Evolutionary conservation across 1,140 invertebrate genomes (phyloP).

Genomic region (Hermatobates lingyangjiaoensis): DNA sequence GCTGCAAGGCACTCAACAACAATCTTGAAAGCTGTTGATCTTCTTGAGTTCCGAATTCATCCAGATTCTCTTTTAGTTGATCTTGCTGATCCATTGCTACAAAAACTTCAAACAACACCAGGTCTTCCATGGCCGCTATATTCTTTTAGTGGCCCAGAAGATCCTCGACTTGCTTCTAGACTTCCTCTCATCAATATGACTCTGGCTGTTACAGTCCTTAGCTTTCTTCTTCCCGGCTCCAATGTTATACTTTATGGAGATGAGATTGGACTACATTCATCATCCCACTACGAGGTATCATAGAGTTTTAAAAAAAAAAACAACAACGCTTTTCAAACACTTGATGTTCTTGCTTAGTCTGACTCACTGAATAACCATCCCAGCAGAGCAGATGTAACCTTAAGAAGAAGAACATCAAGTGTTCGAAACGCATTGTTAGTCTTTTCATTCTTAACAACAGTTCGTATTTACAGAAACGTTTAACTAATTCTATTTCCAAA

Average conservation of each 20-base stretch:
- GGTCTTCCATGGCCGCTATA: slow-evolving; percentile 55
- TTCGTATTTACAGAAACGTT: too few relatives aligned
- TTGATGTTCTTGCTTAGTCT: too few relatives aligned
- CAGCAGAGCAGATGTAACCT: too few relatives aligned
- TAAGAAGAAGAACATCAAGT: too few relatives aligned
- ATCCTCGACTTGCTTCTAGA: slow-evolving; percentile 33
- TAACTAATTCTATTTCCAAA: too few relatives aligned
- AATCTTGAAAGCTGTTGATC: neutral
- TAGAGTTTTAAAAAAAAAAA: too few relatives aligned
- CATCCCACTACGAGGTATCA: too few relatives aligned
- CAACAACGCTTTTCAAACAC: too few relatives aligned
- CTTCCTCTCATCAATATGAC: slow-evolving; percentile 34
- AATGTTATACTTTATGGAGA: slow-evolving; percentile 65
- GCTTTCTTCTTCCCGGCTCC: slow-evolving; percentile 57
- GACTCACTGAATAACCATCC: too few relatives aligned
- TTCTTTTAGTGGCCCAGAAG: slow-evolving; percentile 42
- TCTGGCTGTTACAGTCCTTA: slow-evolving; percentile 38
- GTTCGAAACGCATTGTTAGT: too few relatives aligned
- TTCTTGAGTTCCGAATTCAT: neutral
- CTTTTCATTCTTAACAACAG: too few relatives aligned
- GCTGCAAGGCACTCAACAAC: too few relatives aligned
- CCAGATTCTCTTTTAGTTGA: neutral
- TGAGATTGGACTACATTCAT: slow-evolving; percentile 41
- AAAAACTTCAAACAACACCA: slow-evolving; percentile 32
- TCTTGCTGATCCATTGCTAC: neutral